Evolutionary conservation across 2,797 vertebrate genomes (phyloP), one percentile per base, ranked within the genome.

Genomic region (Cryptoprocta ferox): DNA sequence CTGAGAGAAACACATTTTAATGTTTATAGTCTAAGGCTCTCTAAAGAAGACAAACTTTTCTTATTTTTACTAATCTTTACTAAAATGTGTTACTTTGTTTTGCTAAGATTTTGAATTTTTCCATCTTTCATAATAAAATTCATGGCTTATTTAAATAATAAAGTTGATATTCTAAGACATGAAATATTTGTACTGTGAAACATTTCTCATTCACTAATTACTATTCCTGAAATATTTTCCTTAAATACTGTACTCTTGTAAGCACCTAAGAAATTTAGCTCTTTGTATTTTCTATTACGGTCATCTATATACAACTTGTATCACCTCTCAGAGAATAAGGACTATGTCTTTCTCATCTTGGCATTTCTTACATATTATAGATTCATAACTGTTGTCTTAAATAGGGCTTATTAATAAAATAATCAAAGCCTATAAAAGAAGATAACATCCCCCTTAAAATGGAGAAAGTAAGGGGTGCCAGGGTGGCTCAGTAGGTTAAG

Each of bases 121-220:
- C 19, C 28, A 50, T 79, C 63, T 80, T 79, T 65, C 65, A 75
- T 80, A 94, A 90, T 59, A 90, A 95, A 88, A 82, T 32, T 85
- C 56, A 71, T 8, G 61, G 35, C 13, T 53, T 73, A 71, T 37
- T 68, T 68, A 53, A 85, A 91, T 90, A 82, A 76, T 89, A 10
- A 93, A 71, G 50, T 61, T 83, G 50, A 92, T 83, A 45, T 12
- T 78, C 82, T 78, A 90, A 86, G 37, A 80, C 56, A 53, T 19
- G 11, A 73, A 89, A 53, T 35, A 82, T 39, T 68, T 53, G 14
- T 65, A 82, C 37, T 80, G 11, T 83, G 78, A 88, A 50, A 66
- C 26, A 59, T 79, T 90, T 85, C 42, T 76, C 70, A 89, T 61
- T 89, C 50, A 70, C 39, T 85, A 71, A 93, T 45, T n/a, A 73